phyloP scores from a whole-genome alignment of 2,888 invertebrate species.

The Amblyteles armatorius region DNA sequence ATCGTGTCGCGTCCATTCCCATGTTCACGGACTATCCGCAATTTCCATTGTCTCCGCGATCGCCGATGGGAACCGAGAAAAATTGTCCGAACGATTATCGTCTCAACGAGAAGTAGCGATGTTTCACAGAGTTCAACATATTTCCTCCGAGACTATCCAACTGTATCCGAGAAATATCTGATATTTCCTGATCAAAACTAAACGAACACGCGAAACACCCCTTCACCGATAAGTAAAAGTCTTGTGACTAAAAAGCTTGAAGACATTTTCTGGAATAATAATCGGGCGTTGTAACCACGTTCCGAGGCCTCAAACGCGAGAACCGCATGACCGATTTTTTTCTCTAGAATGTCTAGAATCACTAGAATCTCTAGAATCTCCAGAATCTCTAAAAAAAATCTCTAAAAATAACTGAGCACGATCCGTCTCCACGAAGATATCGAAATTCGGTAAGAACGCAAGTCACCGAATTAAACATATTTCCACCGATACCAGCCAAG shows the following conservation, averaged over 20 bases:
- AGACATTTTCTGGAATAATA: conserved; percentile 4
- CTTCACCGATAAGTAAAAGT: background rate
- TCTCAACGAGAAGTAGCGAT: background rate
- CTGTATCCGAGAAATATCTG: background rate
- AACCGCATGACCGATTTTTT: conserved; percentile 63
- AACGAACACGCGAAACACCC: background rate
- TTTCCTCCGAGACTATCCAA: background rate
- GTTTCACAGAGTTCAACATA: background rate
- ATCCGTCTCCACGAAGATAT: too few species aligned
- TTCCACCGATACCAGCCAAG: background rate
- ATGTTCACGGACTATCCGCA: conserved; percentile 55
- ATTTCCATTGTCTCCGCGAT: conserved; percentile 62
- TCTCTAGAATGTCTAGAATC: too few species aligned
- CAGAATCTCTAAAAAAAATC: background rate
- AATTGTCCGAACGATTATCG: background rate
- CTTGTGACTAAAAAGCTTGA: background rate
- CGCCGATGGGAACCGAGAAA: conserved; percentile 48
- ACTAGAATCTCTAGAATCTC: too few species aligned
- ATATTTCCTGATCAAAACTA: background rate
- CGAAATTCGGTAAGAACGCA: too few species aligned
- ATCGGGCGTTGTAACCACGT: background rate
- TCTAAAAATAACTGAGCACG: too few species aligned
- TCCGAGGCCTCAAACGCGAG: conserved; percentile 51
- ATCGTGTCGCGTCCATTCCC: conserved; percentile 61
- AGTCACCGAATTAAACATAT: background rate